Conservation (phyloP, 2,888 invertebrate species). For the Chelonus formosanus region DNA sequence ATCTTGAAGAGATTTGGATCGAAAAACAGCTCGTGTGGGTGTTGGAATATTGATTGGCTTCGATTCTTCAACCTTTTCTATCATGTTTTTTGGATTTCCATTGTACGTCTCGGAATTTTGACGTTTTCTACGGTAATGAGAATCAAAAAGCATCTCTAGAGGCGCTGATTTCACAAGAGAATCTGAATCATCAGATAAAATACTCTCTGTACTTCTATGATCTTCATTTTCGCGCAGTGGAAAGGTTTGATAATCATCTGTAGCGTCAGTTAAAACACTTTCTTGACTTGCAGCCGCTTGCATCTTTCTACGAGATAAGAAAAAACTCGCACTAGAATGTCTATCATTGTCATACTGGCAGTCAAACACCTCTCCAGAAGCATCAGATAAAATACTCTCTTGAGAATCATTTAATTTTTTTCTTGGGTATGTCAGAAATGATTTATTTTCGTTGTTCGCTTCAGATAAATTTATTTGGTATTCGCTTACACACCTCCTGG, state of each 20-base stretch:
- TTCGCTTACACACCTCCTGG: conserved; percentile 78
- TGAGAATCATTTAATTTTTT: conserved; percentile 55
- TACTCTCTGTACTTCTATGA: conserved; percentile 82
- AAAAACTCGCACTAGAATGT: conserved; percentile 79
- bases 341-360: conserved; percentile 59
- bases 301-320: conserved; percentile 75
- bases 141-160: conserved; percentile 75
- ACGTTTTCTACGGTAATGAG: conserved; percentile 64
- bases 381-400: conserved; percentile 60
- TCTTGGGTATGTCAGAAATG: conserved; percentile 46
- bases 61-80: conserved; percentile 7
- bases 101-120: conserved; percentile 64
- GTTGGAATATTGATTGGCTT: conserved; percentile 14
- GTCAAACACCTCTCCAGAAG: conserved; percentile 58
- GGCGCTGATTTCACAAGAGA: conserved; percentile 79
- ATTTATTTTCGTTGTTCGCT: conserved; percentile 47
- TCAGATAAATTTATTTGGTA: conserved; percentile 75
- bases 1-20: conserved; percentile 66
- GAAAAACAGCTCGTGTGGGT: conserved; percentile 54
- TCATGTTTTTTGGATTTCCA: conserved; percentile 55
- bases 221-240: conserved; percentile 69
- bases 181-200: conserved; percentile 82
- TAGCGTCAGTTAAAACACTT: conserved; percentile 79
- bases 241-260: conserved; percentile 71
- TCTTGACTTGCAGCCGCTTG: conserved; percentile 78